Evolutionary conservation across 2,888 invertebrate species (phyloP), one percentile per base, ranked within the genome.

Genomic region (Athetis lepigone): DNA sequence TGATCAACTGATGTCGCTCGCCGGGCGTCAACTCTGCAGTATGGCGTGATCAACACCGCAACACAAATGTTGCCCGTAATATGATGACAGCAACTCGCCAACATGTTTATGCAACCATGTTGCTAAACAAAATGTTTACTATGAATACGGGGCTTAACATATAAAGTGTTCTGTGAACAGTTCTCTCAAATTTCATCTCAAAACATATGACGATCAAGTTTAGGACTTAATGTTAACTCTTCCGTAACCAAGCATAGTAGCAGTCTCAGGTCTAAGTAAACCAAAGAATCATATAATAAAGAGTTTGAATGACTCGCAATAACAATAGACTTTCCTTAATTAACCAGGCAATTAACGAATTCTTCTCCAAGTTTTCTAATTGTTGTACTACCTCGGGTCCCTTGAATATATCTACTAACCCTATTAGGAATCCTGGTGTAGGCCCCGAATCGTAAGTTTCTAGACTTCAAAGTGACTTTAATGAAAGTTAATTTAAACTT

Each of bases 401-500:
- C 46, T 54, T 60, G 54, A 75, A 65, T 21, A 39, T 52, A 51
- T 60, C 55, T 47, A 37, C 42, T 39, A 39, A 67, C 42, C 57
- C 49, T 55, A 54, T 70, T 73, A 63, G 46, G 37, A 59, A 69
- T 40, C 66, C 50, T 25, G 42, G 40, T 61, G 66, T 67, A 62
- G 73, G 43, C 77, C 47, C 49, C 69, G 54, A 68, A 70, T 74
- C 69, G 74, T 77, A 77, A 72, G 68, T 74, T 80, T 74, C 56
- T 60, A 77, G 64, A 46, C 68, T 78, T 65, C 70, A 66, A 74
- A 69, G 68, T 58, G 62, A 64, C 46, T 77, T 58, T 63, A 61
- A 63, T 52, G 55, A 66, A 69, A 77, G 59, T 70, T 70, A 70
- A 80, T 74, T 78, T 80, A 80, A 78, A 77, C 61, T 80, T 80